A percentile compares a stretch with the other conserved stretches of the same genome.
Evolutionary conservation across 2,888 invertebrate genomes (phyloP).

Genomic region (Andrena dorsata): DNA sequence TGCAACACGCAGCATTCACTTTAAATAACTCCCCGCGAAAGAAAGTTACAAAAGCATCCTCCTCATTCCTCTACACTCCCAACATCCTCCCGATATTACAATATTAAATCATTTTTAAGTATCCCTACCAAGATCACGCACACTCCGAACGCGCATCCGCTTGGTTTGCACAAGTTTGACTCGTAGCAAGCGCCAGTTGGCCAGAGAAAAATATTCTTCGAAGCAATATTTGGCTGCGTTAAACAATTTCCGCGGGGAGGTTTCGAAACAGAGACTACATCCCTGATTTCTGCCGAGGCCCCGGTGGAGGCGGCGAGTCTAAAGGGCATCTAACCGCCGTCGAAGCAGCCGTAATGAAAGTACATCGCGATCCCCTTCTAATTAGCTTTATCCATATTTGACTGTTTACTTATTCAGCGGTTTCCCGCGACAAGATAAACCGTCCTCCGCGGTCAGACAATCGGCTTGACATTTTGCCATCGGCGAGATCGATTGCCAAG

Average conservation of each 20-base stretch:
- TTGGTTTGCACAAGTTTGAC: neutral
- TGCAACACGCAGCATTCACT: no score
- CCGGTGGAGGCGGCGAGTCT: slow-evolving; percentile 1
- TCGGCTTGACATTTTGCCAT: slow-evolving; percentile 57
- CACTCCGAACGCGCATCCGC: neutral
- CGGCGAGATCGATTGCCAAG: slow-evolving; percentile 58
- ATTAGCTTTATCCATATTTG: slow-evolving; percentile 21
- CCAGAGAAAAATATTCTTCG: neutral
- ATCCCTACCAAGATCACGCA: neutral
- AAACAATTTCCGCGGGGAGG: neutral
- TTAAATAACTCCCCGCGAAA: no score
- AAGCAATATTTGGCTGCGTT: neutral
- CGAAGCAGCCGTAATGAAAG: slow-evolving; percentile 27
- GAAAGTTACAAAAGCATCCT: neutral
- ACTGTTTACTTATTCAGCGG: slow-evolving; percentile 23
- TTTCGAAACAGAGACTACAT: slow-evolving; percentile 7
- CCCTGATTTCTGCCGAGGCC: neutral
- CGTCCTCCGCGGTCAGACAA: slow-evolving; percentile 9
- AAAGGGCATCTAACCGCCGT: slow-evolving; percentile 5
- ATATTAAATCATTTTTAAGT: neutral
- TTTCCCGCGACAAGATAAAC: slow-evolving; percentile 34
- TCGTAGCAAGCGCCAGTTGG: neutral
- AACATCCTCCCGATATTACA: neutral
- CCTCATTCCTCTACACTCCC: neutral
- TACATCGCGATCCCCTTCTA: slow-evolving; percentile 18